Base-by-base conservation (phyloP, 2,888 invertebrate genomes). In the Cheilosia vulpina region DNA sequence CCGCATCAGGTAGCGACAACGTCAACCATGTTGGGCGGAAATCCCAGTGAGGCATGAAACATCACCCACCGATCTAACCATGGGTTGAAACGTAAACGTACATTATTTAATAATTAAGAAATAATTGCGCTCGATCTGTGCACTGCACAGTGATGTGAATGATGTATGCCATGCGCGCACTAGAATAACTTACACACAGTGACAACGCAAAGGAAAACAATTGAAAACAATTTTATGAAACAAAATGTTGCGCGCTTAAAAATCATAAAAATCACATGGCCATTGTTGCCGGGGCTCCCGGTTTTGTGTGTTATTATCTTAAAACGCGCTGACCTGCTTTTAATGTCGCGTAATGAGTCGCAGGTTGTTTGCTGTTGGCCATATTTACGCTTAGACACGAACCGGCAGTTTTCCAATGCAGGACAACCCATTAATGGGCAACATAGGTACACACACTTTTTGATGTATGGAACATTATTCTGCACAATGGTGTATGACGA, bases 241-340 rank as follows among this genome's bases (percentile, higher is more conserved):
- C 41, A 75, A 84, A 65, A 69, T 47, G 45, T 57, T 69, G 68
- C 62, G 73, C 55, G 17, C 11, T n/a, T 9, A 69, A 84, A 75
- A 75, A 45, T 75, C 65, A 65, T 9, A 69, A 84, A 75, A 75
- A 45, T 75, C 65, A 65, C 69, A 79, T 75, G 60, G 47, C 55
- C 17, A 65, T 75, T 79, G 78, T 80, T 79, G 24, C 34, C 24
- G 65, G 55, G 34, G 53, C 65, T 71, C 62, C 71, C 62, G 80
- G 50, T 80, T 75, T 66, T 60, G 41, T 84, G 65, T 71, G 47
- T 80, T 81, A 85, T 76, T 85, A 81, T 68, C 76, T 77, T 81
- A 66, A 79, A 84, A 80, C 65, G 80, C 84, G 75, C 43, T 80
- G 85, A 81, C 85, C 85, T 81, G 85, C 66, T 85, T 85, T 69